A percentile compares a stretch with the other conserved stretches of the same genome.
phyloP scores from a whole-genome alignment of 1,140 invertebrate genomes.

The Camponotus vicinus region DNA sequence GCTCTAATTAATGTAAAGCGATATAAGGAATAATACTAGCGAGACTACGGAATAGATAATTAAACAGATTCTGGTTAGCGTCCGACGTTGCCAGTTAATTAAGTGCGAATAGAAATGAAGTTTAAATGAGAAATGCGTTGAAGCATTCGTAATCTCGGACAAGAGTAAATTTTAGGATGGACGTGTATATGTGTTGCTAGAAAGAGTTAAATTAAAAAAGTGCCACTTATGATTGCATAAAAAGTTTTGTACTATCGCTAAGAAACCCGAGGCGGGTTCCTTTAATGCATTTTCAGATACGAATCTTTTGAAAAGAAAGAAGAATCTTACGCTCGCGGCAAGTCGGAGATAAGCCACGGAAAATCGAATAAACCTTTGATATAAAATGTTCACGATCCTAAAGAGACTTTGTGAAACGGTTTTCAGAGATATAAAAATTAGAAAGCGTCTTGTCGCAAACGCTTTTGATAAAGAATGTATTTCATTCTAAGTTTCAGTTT shows the following conservation, averaged over 20 bases:
- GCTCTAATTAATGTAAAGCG: not conserved
- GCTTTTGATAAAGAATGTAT: constrained; percentile 20
- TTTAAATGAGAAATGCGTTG: constrained; percentile 69
- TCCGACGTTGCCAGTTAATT: constrained; percentile 62
- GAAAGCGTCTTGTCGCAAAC: constrained; percentile 20
- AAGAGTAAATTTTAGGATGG: not conserved
- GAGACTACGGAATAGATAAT: constrained; percentile 65
- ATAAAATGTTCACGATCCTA: constrained; percentile 28
- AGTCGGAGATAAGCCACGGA: constrained; percentile 53
- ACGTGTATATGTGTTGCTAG: not conserved
- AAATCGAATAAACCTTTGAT: constrained; percentile 53
- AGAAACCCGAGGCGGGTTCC: constrained; percentile 11
- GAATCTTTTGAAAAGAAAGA: constrained; percentile 54
- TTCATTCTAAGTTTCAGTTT: constrained; percentile 1
- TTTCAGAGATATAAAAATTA: constrained; percentile 44
- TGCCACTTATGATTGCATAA: constrained; percentile 56
- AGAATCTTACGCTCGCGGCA: constrained; percentile 16
- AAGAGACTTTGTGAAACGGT: constrained; percentile 27
- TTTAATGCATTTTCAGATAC: constrained; percentile 57
- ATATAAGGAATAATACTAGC: constrained; percentile 59
- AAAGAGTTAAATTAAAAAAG: constrained; percentile 54
- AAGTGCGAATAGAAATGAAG: constrained; percentile 60
- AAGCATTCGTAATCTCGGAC: constrained; percentile 56
- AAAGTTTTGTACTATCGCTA: constrained; percentile 31
- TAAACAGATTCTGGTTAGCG: constrained; percentile 63